A percentile compares a stretch with the other conserved stretches of the same genome.
These are phyloP conservation scores for Papilio glaucus DNA, from an alignment of 1,140 invertebrate species.

Conservation along the genomic window DNA sequence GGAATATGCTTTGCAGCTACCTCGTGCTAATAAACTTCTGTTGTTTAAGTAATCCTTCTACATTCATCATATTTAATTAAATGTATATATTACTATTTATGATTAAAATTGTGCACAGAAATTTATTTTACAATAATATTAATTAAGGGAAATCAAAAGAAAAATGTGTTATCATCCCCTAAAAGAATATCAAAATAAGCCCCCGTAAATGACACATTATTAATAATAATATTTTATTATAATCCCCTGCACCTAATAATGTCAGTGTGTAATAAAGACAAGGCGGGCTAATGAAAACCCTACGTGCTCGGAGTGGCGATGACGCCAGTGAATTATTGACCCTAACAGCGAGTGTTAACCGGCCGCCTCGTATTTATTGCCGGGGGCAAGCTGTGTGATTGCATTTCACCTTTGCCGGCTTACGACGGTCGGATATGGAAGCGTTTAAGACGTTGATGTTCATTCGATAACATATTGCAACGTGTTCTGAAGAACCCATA, in stretches of 20 bases:
- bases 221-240: conserved; percentile 17
- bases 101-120: no score
- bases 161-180: not conserved
- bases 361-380: not conserved
- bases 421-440: not conserved
- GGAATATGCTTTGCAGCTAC: no score
- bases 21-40: no score
- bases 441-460: conserved; percentile 4
- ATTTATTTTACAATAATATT: not conserved
- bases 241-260: conserved; percentile 19
- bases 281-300: conserved; percentile 29
- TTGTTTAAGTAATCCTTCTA: no score
- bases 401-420: conserved; percentile 7
- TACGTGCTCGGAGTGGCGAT: conserved; percentile 24
- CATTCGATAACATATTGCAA: not conserved
- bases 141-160: not conserved
- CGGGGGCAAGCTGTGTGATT: not conserved
- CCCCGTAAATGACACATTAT: not conserved
- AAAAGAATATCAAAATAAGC: not conserved
- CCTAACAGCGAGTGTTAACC: not conserved
- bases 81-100: no score
- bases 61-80: no score
- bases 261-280: conserved; percentile 27
- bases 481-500: not conserved
- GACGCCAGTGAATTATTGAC: not conserved